A percentile compares a stretch with the other conserved stretches of the same genome.
Conservation (phyloP, 2,113 vertebrate genomes). For the Grallaria varia region DNA sequence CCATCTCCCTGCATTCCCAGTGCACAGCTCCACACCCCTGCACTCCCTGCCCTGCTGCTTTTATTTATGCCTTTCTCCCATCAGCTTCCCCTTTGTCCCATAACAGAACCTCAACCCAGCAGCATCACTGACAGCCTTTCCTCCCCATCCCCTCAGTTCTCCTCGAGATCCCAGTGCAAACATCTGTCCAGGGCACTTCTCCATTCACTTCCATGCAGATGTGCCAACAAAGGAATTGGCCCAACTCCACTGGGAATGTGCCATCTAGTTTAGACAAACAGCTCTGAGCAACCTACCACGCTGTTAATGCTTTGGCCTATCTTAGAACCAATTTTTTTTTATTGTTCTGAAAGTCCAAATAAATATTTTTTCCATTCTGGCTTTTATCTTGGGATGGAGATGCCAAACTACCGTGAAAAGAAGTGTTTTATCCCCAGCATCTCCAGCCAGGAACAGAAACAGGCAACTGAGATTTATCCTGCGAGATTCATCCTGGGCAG, state of each 20-base stretch:
- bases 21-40: accelerated
- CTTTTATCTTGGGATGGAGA: not conserved
- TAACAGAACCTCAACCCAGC: not conserved
- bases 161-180: not conserved
- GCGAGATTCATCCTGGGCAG: not conserved
- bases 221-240: not conserved
- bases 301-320: not conserved
- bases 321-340: not conserved
- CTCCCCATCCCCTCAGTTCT: not conserved
- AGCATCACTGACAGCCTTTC: not conserved
- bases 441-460: not conserved
- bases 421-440: not conserved
- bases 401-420: slow-evolving; percentile 4
- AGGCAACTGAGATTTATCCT: not conserved
- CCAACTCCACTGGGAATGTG: not conserved
- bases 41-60: not conserved
- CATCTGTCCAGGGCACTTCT: not conserved
- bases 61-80: not conserved
- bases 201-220: not conserved
- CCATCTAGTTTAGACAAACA: not conserved
- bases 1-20: not conserved
- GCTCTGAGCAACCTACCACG: not conserved
- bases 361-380: not conserved
- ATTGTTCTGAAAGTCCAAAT: not conserved
- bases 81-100: not conserved